Evolutionary conservation across 2,113 vertebrate species (phyloP).

Genomic region (Ictidomys tridecemlineatus): DNA sequence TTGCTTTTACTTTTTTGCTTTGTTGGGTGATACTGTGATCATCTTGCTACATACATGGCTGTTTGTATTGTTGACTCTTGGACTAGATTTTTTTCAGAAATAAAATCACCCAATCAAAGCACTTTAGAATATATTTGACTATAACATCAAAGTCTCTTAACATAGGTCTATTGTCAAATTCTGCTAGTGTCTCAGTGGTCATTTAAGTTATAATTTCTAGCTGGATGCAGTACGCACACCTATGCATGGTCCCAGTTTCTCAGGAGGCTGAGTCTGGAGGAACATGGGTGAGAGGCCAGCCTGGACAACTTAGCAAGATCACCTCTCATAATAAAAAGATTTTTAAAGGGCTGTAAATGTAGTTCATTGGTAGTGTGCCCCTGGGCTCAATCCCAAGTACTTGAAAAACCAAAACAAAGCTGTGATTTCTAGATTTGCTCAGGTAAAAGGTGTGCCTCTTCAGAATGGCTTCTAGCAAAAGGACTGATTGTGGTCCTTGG

Average conservation of each 20-base stretch:
- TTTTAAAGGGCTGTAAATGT: background rate
- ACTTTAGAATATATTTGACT: constrained; percentile 39
- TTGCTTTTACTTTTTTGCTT: constrained; percentile 34
- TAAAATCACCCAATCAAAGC: background rate
- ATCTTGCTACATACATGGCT: background rate
- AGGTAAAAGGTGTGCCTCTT: background rate
- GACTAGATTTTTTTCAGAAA: background rate
- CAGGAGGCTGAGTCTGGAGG: background rate
- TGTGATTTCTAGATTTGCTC: background rate
- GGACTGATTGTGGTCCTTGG: background rate
- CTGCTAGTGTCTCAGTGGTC: background rate
- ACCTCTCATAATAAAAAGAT: background rate
- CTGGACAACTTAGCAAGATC: background rate
- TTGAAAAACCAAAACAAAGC: background rate
- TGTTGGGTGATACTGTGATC: background rate
- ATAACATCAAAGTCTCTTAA: background rate
- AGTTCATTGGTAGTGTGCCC: background rate
- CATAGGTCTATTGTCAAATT: background rate
- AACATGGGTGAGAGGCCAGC: background rate
- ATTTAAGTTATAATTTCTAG: background rate
- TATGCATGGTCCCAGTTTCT: background rate
- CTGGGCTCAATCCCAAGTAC: background rate
- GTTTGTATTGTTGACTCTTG: constrained; percentile 11
- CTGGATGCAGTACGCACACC: background rate
- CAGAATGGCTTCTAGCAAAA: background rate